Evolutionary conservation across 2,113 vertebrate genomes (phyloP).

Genomic region (Phainopepla nitens): DNA sequence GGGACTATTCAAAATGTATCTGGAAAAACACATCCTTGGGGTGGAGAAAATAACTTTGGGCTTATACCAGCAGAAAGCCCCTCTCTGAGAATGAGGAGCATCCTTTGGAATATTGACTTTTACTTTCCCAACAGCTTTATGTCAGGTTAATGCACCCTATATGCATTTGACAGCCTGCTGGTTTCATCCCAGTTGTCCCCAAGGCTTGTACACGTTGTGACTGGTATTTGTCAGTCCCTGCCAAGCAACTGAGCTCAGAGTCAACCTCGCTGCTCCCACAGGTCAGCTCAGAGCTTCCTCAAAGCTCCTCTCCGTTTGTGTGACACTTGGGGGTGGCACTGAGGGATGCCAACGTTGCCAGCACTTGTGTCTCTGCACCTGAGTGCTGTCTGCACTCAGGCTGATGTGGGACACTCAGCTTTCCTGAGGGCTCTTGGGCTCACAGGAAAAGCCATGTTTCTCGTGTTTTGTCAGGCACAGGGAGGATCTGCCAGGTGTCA

Average conservation of each 20-base stretch:
- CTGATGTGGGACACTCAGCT: not conserved
- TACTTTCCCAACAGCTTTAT: not conserved
- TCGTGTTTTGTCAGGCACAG: not conserved
- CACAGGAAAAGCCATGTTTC: fast-evolving
- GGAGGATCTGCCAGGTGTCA: not conserved
- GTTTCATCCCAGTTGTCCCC: not conserved
- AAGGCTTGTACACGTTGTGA: not conserved
- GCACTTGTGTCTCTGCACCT: not conserved
- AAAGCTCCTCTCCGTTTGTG: not conserved
- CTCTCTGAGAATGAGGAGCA: not conserved
- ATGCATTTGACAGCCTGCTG: not conserved
- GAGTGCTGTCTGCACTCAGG: not conserved
- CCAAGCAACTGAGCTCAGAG: not conserved
- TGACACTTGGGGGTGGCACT: not conserved
- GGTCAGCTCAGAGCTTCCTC: not conserved
- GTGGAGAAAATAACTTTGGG: not conserved
- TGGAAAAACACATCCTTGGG: not conserved
- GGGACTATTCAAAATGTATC: not conserved
- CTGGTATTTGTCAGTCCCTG: not conserved
- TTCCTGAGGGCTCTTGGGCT: not conserved
- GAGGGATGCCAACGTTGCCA: not conserved
- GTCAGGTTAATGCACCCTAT: not conserved
- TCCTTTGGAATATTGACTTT: not conserved
- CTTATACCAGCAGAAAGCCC: not conserved
- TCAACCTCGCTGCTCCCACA: not conserved